These are phyloP conservation scores for Zaprionus ornatus DNA, from an alignment of 1,140 invertebrate species.

Conservation along the genomic window DNA sequence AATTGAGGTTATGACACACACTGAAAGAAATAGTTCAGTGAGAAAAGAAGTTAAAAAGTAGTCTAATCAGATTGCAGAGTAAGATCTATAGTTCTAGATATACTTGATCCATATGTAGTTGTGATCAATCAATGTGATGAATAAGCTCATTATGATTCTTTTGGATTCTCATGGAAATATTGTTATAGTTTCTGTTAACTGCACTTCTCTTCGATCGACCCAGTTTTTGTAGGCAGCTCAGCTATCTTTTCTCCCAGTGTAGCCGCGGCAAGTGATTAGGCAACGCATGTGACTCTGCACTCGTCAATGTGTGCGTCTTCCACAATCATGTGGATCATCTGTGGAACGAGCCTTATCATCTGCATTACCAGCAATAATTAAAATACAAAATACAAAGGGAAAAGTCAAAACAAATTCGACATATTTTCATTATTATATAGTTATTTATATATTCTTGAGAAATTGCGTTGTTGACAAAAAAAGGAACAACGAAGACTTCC, in stretches of 20 bases:
- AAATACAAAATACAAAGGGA: conserved; percentile 6
- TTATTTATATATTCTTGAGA: background rate
- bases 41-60: background rate
- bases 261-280: background rate
- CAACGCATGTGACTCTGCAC: background rate
- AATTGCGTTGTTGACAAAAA: conserved; percentile 33
- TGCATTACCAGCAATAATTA: conserved; percentile 45
- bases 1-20: background rate
- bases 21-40: background rate
- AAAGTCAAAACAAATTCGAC: conserved; percentile 41
- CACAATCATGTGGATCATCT: too few relatives aligned
- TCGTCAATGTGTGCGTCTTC: too few relatives aligned
- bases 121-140: too few relatives aligned
- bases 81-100: too few relatives aligned
- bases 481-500: background rate
- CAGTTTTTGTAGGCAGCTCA: too few relatives aligned
- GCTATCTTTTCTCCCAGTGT: background rate
- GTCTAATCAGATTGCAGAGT: background rate
- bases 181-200: too few relatives aligned
- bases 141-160: too few relatives aligned
- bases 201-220: too few relatives aligned
- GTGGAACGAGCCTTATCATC: conserved; percentile 22
- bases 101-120: too few relatives aligned
- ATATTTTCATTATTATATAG: conserved; percentile 26
- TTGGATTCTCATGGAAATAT: too few relatives aligned